phyloP scores from a whole-genome alignment of 1,140 invertebrate genomes.

The Hyposmocoma kahamanoa region DNA sequence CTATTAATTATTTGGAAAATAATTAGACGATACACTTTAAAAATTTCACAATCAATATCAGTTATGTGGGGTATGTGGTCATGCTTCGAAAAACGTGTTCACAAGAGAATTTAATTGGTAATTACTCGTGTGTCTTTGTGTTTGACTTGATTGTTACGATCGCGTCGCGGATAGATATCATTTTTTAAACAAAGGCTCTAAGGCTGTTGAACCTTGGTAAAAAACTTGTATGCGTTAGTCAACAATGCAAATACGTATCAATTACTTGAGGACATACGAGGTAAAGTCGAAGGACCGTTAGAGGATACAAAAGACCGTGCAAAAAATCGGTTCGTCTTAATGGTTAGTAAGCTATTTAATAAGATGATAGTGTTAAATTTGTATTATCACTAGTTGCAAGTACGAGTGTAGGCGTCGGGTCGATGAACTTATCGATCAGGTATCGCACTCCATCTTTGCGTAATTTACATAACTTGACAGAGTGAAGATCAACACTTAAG shows the following conservation, averaged over 20 bases:
- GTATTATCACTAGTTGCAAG: background rate
- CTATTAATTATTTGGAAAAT: no score
- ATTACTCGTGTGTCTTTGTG: no score
- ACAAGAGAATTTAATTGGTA: no score
- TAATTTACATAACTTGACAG: slow-evolving; percentile 69
- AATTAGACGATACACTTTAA: no score
- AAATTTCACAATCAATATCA: no score
- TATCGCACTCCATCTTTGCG: slow-evolving; percentile 48
- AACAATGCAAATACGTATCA: slow-evolving; percentile 42
- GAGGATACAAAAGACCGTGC: background rate
- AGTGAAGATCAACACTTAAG: slow-evolving; percentile 54
- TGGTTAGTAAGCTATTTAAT: background rate
- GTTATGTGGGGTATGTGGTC: no score
- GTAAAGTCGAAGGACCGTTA: slow-evolving; percentile 32
- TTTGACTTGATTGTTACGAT: no score
- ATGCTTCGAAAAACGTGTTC: no score
- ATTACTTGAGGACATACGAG: slow-evolving; percentile 38
- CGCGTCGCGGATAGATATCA: no score
- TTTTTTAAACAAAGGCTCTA: slow-evolving; percentile 44
- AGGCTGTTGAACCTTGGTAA: slow-evolving; percentile 50
- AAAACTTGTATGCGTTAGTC: slow-evolving; percentile 36
- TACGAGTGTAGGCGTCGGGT: slow-evolving; percentile 40
- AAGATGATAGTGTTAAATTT: background rate
- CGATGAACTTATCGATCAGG: slow-evolving; percentile 54
- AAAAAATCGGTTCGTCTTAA: background rate